Evolutionary conservation across 2,113 vertebrate species (phyloP), one percentile per base, ranked within the genome.

Genomic region (Falco punctatus): DNA sequence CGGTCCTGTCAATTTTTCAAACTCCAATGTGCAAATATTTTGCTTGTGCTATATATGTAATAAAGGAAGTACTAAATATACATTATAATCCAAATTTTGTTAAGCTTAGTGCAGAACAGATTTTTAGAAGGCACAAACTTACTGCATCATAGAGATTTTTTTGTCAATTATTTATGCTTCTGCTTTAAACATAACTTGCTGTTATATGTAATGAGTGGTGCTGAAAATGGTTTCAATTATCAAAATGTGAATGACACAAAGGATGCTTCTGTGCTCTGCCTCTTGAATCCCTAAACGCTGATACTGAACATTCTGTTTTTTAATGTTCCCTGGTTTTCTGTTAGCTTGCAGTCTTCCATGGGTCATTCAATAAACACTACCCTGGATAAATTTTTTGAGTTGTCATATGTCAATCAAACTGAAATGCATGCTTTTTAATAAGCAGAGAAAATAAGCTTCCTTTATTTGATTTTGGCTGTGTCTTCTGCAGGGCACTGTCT

Each of bases 321-420:
- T 95, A 96, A 46, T 87, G 86, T 97, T 97, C 97, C 92, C 96
- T 95, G 90, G 40, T 84, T 92, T 94, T 96, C 88, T 94, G 57
- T 97, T 94, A 97, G 86, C 81, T 94, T 90, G 95, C 92, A 96
- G 73, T 96, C 96, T 97, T 94, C 96, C 75, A 90, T 78, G 92
- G 96, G 94, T 98, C 97, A 95, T 96, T 98, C 92, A 92, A 83
- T 93, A 96, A 93, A 95, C 67, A 93, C 88, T 96, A 51, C 65
- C 75, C 81, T 94, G 71, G 77, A 81, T 97, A 93, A 96, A 85
- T 97, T 69, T 89, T 97, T 97, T 91, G 91, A 95, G 94, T 74
- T 97, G 83, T 95, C 88, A 32, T 57, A 28, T 97, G 97, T 95
- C 98, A 98, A 51, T 98, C 97, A 98, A 96, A 94, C 77, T 61